These are phyloP conservation scores for Noctua pronuba DNA, from an alignment of 2,888 invertebrate genomes.

Conservation along the genomic window DNA sequence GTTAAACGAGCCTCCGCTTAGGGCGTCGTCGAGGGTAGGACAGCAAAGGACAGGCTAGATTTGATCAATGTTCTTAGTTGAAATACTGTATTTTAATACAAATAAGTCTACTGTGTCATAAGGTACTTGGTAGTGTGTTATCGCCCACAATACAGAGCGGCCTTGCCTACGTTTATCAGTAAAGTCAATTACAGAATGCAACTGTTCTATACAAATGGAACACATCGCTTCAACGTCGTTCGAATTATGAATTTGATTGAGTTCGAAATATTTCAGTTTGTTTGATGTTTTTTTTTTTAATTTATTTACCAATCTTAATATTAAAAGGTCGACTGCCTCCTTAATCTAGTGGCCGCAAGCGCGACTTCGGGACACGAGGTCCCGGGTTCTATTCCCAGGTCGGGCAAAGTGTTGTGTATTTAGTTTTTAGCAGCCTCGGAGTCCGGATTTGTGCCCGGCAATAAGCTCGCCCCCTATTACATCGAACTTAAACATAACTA, in stretches of 20 bases:
- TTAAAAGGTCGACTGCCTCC: not conserved
- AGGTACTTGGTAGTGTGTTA: constrained; percentile 62
- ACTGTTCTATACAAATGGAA: constrained; percentile 59
- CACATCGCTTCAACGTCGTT: constrained; percentile 46
- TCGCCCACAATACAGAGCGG: constrained; percentile 67
- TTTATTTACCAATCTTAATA: not conserved
- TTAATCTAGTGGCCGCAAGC: too few species aligned
- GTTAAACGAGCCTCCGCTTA: too few species aligned
- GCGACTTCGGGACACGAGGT: too few species aligned
- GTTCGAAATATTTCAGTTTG: constrained; percentile 18
- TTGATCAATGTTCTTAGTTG: not conserved
- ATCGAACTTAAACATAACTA: too few species aligned
- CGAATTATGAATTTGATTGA: constrained; percentile 40
- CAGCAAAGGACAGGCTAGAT: too few species aligned
- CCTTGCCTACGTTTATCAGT: constrained; percentile 75
- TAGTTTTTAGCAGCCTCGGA: too few species aligned
- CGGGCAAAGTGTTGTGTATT: too few species aligned
- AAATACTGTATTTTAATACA: not conserved
- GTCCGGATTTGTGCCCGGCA: too few species aligned
- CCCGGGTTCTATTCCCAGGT: too few species aligned
- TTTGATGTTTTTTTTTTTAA: not conserved
- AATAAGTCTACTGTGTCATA: not conserved
- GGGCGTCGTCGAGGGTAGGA: not conserved
- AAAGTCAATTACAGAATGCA: constrained; percentile 72
- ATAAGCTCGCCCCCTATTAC: too few species aligned